Conservation (phyloP, 2,113 vertebrate genomes). For the Myrmophylax atrothorax region DNA sequence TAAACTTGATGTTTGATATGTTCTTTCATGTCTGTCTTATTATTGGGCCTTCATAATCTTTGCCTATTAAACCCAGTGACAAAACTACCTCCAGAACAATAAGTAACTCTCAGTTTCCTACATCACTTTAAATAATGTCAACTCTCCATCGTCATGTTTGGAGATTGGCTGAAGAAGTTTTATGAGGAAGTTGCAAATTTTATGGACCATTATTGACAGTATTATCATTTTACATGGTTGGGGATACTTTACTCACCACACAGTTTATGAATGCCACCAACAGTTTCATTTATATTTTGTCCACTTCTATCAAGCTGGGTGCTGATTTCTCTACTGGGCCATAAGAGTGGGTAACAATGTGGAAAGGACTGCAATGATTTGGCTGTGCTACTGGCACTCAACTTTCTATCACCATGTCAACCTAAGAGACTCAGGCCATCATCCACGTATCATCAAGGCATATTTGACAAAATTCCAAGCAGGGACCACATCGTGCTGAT, state of each 20-base stretch:
- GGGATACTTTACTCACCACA: neutral
- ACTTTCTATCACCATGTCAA: neutral
- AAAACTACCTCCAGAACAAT: neutral
- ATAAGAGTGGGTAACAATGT: neutral
- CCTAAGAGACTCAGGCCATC: neutral
- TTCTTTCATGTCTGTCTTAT: neutral
- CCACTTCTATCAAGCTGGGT: neutral
- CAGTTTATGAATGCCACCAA: neutral
- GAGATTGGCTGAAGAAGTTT: neutral
- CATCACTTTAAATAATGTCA: neutral
- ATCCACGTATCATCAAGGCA: neutral
- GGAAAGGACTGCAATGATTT: neutral
- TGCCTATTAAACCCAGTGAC: neutral
- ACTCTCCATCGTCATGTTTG: neutral
- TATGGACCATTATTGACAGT: neutral
- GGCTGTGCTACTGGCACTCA: neutral
- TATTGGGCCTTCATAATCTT: neutral
- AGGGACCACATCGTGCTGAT: neutral
- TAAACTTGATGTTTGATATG: neutral
- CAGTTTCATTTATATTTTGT: neutral
- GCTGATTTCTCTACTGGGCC: neutral
- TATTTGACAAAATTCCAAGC: neutral
- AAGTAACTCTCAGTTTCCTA: neutral
- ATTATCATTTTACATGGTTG: neutral
- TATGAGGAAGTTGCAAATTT: neutral